Evolutionary conservation across 2,797 vertebrate genomes (phyloP), one percentile per base, ranked within the genome.

Genomic region (Melanotaenia parkinsoni): DNA sequence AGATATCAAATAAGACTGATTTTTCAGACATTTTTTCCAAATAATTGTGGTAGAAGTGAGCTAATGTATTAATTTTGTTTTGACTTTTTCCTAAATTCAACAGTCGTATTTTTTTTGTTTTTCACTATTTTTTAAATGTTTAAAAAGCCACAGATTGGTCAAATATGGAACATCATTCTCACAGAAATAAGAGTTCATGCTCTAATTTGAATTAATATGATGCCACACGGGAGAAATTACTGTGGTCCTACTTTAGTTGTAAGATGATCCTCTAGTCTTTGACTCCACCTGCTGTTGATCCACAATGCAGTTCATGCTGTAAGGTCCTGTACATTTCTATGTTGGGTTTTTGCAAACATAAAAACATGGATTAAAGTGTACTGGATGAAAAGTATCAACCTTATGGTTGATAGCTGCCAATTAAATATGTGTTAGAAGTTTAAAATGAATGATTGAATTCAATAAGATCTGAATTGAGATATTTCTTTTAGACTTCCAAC

Each of bases 211-310:
- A 80, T 66, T 63, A 74, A 56, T 24, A 54, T 64, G 82, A 89
- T 86, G 85, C 86, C 83, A 74, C 74, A 70, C 65, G 68, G 69
- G 75, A 80, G 54, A 24, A 33, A 32, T 11, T 35, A 57, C 70
- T 73, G 57, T 62, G 71, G 80, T 68, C 71, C 78, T 60, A 74
- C 64, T 61, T 76, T 4, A 71, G 10, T 33, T 61, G 14, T 45
- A 14, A 20, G 12, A 24, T 3, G 13, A 3, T 67, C 26, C 26
- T 65, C 33, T 64, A 61, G 87, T 83, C 83, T 91, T 50, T 86
- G 74, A 60, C 84, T 66, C 92, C 92, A 79, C 66, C 92, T 91
- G 84, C 76, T 88, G 91, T 74, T 71, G 7, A n/a, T 4, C 1
- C 28, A 38, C 0, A 10, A 20, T 20, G 30, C 4, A 28, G 14